Percentiles rank a stretch among this genome's conserved stretches.
Evolutionary conservation across 2,888 invertebrate genomes (phyloP).

Genomic region (Oscheius myriophilus): DNA sequence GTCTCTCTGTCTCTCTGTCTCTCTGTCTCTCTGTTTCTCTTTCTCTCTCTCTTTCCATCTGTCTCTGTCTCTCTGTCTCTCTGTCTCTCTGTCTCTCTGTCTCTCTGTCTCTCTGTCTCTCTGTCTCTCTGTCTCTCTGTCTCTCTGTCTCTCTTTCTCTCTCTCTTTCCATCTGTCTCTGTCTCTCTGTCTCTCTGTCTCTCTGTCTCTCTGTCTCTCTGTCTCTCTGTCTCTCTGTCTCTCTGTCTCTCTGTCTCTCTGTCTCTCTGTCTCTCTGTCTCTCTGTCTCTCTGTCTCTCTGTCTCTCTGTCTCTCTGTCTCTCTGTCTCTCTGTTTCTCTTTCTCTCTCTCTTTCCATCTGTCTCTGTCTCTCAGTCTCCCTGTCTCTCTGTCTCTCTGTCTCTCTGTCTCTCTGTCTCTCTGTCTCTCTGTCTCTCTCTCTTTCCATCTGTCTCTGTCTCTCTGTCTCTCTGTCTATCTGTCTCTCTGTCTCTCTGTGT

Average conservation of each 20-base stretch:
- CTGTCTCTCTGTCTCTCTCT: background rate
- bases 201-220: background rate
- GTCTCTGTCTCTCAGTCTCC: background rate
- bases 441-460: background rate
- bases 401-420: too few relatives aligned
- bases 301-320: background rate
- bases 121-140: background rate
- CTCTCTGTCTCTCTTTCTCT: background rate
- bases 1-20: background rate
- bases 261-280: background rate
- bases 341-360: background rate
- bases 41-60: background rate
- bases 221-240: background rate
- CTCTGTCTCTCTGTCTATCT: background rate
- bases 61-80: background rate
- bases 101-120: slow-evolving; percentile 1
- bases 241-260: background rate
- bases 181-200: background rate
- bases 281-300: slow-evolving; percentile 10
- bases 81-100: too few relatives aligned
- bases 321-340: background rate
- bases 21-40: background rate
- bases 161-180: background rate
- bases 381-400: background rate
- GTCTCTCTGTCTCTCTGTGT: background rate